Percentiles rank a stretch among this genome's conserved stretches.
These are phyloP conservation scores for Aphelinus certus DNA, from an alignment of 1,140 invertebrate genomes.

Conservation along the genomic window DNA sequence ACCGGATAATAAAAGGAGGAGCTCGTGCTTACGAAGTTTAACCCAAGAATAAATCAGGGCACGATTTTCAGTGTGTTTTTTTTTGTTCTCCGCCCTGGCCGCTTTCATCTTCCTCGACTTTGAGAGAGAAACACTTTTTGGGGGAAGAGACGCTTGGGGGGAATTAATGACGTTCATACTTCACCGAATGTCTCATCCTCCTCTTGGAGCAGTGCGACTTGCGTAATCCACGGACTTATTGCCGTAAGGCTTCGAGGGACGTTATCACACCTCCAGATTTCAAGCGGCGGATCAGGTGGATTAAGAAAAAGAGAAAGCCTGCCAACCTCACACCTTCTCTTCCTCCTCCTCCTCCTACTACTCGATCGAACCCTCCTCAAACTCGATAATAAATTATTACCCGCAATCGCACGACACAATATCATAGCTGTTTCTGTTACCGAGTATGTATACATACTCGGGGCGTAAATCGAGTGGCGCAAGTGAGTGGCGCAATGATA, in stretches of 20 bases:
- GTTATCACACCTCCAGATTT: conserved; percentile 17
- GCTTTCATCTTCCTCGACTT: not conserved
- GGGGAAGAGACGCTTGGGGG: conserved; percentile 38
- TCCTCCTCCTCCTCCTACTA: too few species aligned
- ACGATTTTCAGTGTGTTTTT: conserved; percentile 16
- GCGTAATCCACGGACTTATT: conserved; percentile 56
- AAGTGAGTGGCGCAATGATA: too few species aligned
- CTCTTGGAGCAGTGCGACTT: conserved; percentile 39
- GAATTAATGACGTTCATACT: conserved; percentile 57
- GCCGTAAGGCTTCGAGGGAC: conserved; percentile 42
- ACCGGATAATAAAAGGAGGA: not conserved
- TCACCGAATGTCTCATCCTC: conserved; percentile 41
- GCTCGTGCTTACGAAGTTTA: not conserved
- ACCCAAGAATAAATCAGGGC: conserved; percentile 34
- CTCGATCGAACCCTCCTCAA: not conserved
- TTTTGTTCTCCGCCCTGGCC: conserved; percentile 1
- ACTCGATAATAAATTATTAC: not conserved
- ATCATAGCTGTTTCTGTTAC: too few species aligned
- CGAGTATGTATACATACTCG: too few species aligned
- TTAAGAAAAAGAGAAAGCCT: not conserved
- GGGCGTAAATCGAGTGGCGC: too few species aligned
- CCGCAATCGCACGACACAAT: too few species aligned
- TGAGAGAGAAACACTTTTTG: conserved; percentile 30
- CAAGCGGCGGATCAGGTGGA: not conserved
- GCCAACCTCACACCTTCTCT: not conserved